phyloP scores from a whole-genome alignment of 2,113 vertebrate genomes.

The Prunella himalayana region DNA sequence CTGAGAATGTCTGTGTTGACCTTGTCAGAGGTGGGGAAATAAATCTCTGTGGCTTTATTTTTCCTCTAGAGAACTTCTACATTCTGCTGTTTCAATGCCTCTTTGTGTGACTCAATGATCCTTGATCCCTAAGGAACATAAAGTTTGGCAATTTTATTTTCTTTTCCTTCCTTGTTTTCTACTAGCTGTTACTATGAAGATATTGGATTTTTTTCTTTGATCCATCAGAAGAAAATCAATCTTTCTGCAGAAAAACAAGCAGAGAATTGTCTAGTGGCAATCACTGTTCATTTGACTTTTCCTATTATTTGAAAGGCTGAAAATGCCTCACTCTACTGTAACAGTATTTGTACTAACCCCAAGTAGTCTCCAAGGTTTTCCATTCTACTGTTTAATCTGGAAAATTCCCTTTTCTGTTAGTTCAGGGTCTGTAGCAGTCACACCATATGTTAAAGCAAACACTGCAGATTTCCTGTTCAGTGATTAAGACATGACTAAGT shows the following conservation, averaged over 20 bases:
- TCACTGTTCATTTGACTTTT: neutral
- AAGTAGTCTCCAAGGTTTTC: neutral
- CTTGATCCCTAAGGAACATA: neutral
- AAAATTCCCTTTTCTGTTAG: neutral
- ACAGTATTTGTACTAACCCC: neutral
- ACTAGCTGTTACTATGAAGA: neutral
- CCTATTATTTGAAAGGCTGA: neutral
- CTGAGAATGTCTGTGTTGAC: neutral
- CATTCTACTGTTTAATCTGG: neutral
- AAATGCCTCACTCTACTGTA: neutral
- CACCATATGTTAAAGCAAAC: neutral
- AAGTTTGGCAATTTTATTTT: neutral
- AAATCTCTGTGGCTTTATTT: neutral
- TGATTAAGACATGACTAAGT: neutral
- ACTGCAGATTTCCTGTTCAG: neutral
- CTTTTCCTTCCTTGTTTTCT: neutral
- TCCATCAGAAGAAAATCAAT: slow-evolving; percentile 1
- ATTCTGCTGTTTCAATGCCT: neutral
- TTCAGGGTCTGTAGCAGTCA: neutral
- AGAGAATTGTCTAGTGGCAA: neutral
- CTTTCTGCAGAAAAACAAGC: neutral
- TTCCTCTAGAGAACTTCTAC: neutral
- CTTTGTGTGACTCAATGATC: neutral
- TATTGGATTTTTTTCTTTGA: neutral
- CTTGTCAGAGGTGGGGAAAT: neutral